Evolutionary conservation across 2,888 invertebrate genomes (phyloP).

Genomic region (Lepidochitona cinerea): DNA sequence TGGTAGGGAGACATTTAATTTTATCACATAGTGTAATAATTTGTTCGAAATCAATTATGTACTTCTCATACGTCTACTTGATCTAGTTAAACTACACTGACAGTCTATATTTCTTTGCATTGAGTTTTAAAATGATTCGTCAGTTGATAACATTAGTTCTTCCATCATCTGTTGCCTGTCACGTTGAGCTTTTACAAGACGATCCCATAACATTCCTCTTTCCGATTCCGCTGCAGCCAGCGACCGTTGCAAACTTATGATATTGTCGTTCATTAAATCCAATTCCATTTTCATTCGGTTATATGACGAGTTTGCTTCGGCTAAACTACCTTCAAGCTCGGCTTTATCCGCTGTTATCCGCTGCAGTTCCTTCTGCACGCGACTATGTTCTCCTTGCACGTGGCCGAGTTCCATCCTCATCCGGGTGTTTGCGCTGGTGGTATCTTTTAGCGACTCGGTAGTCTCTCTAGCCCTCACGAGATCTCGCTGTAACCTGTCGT

Average conservation of each 20-base stretch:
- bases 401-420: not conserved
- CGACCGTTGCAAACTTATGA: not conserved
- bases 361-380: not conserved
- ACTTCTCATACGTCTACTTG: too few relatives aligned
- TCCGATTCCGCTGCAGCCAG: not conserved
- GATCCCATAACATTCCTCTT: not conserved
- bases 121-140: not conserved
- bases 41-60: too few relatives aligned
- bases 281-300: not conserved
- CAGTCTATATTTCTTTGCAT: too few relatives aligned
- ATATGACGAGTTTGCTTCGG: not conserved
- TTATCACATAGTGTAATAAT: too few relatives aligned
- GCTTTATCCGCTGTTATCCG: not conserved
- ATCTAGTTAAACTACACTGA: too few relatives aligned
- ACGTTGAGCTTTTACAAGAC: not conserved
- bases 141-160: not conserved
- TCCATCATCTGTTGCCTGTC: constrained; percentile 1
- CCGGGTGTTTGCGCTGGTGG: not conserved
- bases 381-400: not conserved
- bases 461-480: not conserved
- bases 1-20: too few relatives aligned
- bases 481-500: not conserved
- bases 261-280: constrained; percentile 1
- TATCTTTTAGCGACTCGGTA: not conserved
- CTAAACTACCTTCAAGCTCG: not conserved